These are phyloP conservation scores for Branchipolynoe longqiensis DNA, from an alignment of 2,888 invertebrate genomes.

Conservation along the genomic window DNA sequence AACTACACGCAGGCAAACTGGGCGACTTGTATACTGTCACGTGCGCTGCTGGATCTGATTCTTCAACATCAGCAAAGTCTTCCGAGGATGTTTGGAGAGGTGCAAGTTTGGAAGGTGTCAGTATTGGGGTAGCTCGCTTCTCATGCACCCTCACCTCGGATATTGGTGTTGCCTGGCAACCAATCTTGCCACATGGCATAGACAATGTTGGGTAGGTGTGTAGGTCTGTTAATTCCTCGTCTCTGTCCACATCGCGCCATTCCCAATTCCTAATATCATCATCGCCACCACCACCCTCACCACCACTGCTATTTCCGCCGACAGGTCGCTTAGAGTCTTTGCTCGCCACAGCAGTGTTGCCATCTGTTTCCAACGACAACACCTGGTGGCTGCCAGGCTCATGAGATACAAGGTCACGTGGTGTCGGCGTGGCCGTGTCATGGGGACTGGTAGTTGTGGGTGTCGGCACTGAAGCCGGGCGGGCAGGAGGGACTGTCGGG, in stretches of 20 bases:
- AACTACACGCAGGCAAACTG: background rate
- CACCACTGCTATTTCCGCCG: background rate
- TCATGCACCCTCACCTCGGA: background rate
- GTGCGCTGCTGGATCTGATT: too few species aligned
- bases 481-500: too few species aligned
- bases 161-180: background rate
- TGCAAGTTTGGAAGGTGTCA: too few species aligned
- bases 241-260: background rate
- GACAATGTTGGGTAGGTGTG: conserved; percentile 10
- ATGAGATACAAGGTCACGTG: too few species aligned
- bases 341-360: too few species aligned
- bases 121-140: background rate
- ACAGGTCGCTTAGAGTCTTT: background rate
- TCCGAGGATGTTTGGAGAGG: too few species aligned
- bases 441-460: too few species aligned
- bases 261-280: too few species aligned
- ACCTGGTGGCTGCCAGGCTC: background rate
- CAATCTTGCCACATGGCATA: background rate
- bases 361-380: background rate
- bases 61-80: too few species aligned
- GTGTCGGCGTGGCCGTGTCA: too few species aligned
- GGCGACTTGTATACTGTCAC: too few species aligned
- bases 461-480: too few species aligned
- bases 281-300: background rate
- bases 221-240: background rate